Percentiles rank a stretch among this genome's conserved stretches.
Evolutionary conservation across 2,888 invertebrate genomes (phyloP).

Genomic region (Creontiades dilutus): DNA sequence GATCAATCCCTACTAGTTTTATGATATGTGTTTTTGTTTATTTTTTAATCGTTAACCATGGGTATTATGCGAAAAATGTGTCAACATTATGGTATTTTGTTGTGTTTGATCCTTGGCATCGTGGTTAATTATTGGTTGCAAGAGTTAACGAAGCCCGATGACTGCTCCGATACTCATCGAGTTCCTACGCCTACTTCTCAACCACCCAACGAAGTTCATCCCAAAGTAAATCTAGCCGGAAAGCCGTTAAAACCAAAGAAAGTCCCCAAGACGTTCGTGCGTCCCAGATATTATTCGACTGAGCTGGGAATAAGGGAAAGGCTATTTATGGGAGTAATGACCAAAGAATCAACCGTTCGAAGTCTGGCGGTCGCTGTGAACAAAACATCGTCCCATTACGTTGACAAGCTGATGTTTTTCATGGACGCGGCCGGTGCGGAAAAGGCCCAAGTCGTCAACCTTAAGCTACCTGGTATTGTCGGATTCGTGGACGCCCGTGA

Average conservation of each 20-base stretch:
- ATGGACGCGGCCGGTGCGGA: slow-evolving; percentile 81
- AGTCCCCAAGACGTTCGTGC: slow-evolving; percentile 83
- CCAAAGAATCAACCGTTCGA: slow-evolving; percentile 86
- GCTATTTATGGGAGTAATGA: slow-evolving; percentile 91
- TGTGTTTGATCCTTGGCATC: slow-evolving; percentile 33
- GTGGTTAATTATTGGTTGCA: slow-evolving; percentile 41
- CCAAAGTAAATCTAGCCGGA: slow-evolving; percentile 79
- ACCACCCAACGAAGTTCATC: slow-evolving; percentile 78
- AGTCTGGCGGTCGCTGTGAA: slow-evolving; percentile 91
- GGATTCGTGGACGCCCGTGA: slow-evolving; percentile 90
- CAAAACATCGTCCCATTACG: slow-evolving; percentile 90
- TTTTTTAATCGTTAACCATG: neutral
- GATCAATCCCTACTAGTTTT: neutral
- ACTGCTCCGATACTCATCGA: slow-evolving; percentile 1
- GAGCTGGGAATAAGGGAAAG: slow-evolving; percentile 96
- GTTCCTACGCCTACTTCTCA: slow-evolving; percentile 41
- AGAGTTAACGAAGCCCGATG: neutral
- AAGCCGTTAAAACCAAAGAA: slow-evolving; percentile 80
- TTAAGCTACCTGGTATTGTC: slow-evolving; percentile 85
- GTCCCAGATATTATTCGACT: slow-evolving; percentile 94
- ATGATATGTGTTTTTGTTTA: too few species aligned
- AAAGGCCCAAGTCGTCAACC: slow-evolving; percentile 77
- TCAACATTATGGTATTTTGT: slow-evolving; percentile 48
- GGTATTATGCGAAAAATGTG: slow-evolving; percentile 37
- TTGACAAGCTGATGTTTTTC: slow-evolving; percentile 91